Percentiles rank a stretch among this genome's conserved stretches.
phyloP scores from a whole-genome alignment of 1,140 invertebrate genomes.

The Idris sp. region DNA sequence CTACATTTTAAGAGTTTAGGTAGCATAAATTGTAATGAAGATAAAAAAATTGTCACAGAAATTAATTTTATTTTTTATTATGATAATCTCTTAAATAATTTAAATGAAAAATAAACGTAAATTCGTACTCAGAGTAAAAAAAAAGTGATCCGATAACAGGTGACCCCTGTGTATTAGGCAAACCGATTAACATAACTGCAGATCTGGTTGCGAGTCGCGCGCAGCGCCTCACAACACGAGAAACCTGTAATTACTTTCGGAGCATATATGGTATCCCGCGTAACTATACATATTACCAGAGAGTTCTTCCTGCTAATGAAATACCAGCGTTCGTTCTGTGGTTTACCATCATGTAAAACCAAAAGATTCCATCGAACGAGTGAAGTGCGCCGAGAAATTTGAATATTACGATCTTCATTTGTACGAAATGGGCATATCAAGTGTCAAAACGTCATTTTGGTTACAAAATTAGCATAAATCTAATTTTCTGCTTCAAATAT shows the following conservation, averaged over 20 bases:
- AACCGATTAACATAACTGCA: constrained; percentile 18
- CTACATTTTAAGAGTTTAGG: too few species aligned
- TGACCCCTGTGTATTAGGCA: constrained; percentile 28
- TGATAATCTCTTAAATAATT: constrained; percentile 7
- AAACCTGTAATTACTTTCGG: constrained; percentile 51
- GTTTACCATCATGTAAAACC: constrained; percentile 25
- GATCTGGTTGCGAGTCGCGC: constrained; percentile 24
- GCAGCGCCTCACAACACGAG: not conserved
- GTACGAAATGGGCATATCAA: constrained; percentile 39
- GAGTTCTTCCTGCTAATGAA: constrained; percentile 43
- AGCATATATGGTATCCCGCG: constrained; percentile 17
- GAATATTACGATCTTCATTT: constrained; percentile 37
- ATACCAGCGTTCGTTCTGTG: constrained; percentile 24
- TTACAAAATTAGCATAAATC: constrained; percentile 33
- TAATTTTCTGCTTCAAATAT: constrained; percentile 20
- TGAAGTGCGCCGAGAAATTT: constrained; percentile 28
- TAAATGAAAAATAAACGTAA: not conserved
- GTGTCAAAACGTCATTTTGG: constrained; percentile 30
- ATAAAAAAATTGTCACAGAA: too few species aligned
- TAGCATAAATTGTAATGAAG: too few species aligned
- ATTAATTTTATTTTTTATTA: too few species aligned
- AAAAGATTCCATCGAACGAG: constrained; percentile 25
- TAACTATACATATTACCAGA: constrained; percentile 51
- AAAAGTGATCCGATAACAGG: too few species aligned
- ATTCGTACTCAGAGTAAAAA: not conserved